A percentile compares a stretch with the other conserved stretches of the same genome.
phyloP scores from a whole-genome alignment of 1,140 invertebrate species.

The Contarinia nasturtii region DNA sequence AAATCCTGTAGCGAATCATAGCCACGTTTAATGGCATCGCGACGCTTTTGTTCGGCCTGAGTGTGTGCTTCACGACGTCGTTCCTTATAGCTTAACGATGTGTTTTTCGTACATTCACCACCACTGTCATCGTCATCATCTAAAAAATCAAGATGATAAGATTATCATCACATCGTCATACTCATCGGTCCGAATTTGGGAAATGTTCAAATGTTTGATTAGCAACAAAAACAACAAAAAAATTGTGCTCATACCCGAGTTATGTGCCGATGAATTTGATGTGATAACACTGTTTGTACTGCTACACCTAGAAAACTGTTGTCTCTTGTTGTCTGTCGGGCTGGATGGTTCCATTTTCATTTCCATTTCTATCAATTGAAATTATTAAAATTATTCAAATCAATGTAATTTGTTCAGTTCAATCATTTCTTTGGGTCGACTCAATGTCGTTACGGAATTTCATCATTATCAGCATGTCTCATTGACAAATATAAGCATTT shows the following conservation, averaged over 20 bases:
- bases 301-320: slow-evolving; percentile 55
- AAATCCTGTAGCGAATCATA: slow-evolving; percentile 81
- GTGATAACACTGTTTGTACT: slow-evolving; percentile 69
- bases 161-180: slow-evolving; percentile 4
- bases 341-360: slow-evolving; percentile 44
- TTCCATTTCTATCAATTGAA: slow-evolving; percentile 11
- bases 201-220: neutral
- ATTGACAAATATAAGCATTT: no score
- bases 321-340: slow-evolving; percentile 34
- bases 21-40: slow-evolving; percentile 92
- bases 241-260: slow-evolving; percentile 43
- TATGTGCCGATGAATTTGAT: slow-evolving; percentile 67
- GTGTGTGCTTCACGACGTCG: slow-evolving; percentile 86
- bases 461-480: no score
- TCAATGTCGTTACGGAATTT: no score
- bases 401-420: neutral
- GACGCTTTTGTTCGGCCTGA: slow-evolving; percentile 89
- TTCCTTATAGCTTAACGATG: slow-evolving; percentile 79
- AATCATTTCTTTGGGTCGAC: no score
- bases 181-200: neutral
- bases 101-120: slow-evolving; percentile 52
- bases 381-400: neutral
- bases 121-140: slow-evolving; percentile 77
- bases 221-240: slow-evolving; percentile 10
- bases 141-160: slow-evolving; percentile 21